A percentile compares a stretch with the other conserved stretches of the same genome.
Evolutionary conservation across 2,797 vertebrate species (phyloP).

Genomic region (Pangasius djambal): DNA sequence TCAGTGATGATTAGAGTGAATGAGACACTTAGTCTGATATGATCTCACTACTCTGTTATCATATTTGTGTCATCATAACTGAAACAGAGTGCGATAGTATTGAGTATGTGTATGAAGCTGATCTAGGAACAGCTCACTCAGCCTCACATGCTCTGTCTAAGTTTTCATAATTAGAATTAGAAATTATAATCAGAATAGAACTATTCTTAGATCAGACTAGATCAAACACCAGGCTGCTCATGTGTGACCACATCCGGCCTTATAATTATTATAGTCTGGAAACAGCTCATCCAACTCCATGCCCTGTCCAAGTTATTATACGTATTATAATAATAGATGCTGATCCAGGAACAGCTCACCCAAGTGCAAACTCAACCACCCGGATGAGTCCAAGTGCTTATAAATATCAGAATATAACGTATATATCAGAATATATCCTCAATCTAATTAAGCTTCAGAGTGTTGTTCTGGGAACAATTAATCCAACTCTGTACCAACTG

Average conservation of each 20-base stretch:
- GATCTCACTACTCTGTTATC: slow-evolving; percentile 18
- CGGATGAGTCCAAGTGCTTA: not conserved
- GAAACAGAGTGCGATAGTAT: not conserved
- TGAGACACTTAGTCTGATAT: not conserved
- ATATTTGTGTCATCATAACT: not conserved
- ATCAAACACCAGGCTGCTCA: not conserved
- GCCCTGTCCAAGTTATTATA: not conserved
- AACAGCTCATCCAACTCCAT: not conserved
- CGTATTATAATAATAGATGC: not conserved
- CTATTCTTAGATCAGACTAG: not conserved
- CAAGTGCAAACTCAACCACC: not conserved
- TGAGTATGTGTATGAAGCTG: not conserved
- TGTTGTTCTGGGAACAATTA: not conserved
- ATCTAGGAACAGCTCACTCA: not conserved
- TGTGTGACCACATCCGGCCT: not conserved
- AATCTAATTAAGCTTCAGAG: not conserved
- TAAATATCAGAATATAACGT: not conserved
- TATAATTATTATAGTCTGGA: not conserved
- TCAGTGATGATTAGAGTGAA: not conserved
- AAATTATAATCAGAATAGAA: not conserved
- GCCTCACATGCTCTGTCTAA: not conserved
- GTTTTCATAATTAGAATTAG: not conserved
- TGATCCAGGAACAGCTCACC: not conserved
- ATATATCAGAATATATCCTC: not conserved
- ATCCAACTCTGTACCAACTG: not conserved